Percentiles rank a stretch among this genome's conserved stretches.
phyloP scores from a whole-genome alignment of 2,113 vertebrate species.

The Phoxinus phoxinus region DNA sequence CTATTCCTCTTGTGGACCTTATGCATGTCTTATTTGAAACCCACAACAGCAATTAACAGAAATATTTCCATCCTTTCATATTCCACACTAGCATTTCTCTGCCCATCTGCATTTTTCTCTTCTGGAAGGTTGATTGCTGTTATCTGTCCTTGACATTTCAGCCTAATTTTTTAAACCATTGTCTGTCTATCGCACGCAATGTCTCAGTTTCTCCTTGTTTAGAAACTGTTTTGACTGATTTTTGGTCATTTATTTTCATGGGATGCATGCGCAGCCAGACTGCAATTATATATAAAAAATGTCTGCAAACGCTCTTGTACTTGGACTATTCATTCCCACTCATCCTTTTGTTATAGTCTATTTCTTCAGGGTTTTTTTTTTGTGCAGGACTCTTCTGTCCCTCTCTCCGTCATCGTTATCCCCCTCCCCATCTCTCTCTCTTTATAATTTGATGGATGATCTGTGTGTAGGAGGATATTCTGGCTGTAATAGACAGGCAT shows the following conservation, averaged over 20 bases:
- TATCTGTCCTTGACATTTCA: constrained; percentile 54
- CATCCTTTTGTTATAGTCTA: neutral
- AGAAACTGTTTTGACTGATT: constrained; percentile 20
- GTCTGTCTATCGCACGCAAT: neutral
- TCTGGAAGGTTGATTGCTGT: constrained; percentile 17
- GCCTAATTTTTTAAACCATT: constrained; percentile 16
- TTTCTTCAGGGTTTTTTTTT: neutral
- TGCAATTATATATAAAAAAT: constrained; percentile 31
- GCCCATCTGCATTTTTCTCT: constrained; percentile 20
- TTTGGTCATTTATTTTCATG: constrained; percentile 11
- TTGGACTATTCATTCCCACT: neutral
- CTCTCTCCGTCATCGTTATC: constrained; percentile 54
- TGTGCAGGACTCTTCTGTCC: constrained; percentile 59
- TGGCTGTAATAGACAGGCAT: constrained; percentile 79
- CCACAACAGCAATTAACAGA: neutral
- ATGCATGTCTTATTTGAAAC: neutral
- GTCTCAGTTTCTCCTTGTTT: constrained; percentile 4
- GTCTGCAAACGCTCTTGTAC: neutral
- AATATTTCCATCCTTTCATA: constrained; percentile 1
- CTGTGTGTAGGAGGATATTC: constrained; percentile 76
- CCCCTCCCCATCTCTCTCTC: neutral
- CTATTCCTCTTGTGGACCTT: neutral
- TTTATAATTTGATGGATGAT: constrained; percentile 76
- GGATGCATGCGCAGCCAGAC: neutral
- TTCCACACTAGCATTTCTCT: neutral